Percentiles rank a stretch among this genome's conserved stretches.
These are phyloP conservation scores for Prorops nasuta DNA, from an alignment of 1,140 invertebrate species.

Conservation along the genomic window DNA sequence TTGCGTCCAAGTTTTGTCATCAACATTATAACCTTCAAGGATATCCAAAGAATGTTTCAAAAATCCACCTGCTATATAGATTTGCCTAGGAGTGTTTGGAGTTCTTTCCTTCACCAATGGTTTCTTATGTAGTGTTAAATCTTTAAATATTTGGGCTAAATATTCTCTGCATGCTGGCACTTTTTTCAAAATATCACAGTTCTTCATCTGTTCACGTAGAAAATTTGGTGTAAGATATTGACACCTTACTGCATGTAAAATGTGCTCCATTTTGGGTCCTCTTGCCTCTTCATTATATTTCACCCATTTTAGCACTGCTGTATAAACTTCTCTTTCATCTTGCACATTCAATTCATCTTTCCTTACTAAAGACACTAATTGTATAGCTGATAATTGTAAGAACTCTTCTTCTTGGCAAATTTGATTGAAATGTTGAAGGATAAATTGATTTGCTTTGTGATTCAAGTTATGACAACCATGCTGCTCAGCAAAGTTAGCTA, in stretches of 20 bases:
- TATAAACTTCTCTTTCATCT: constrained; percentile 88
- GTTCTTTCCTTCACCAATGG: constrained; percentile 77
- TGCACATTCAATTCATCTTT: constrained; percentile 88
- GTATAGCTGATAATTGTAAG: constrained; percentile 74
- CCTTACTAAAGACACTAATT: constrained; percentile 76
- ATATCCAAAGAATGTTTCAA: constrained; percentile 80
- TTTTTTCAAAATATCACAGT: constrained; percentile 84
- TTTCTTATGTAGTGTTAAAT: constrained; percentile 79
- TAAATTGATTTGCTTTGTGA: constrained; percentile 84
- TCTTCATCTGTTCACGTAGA: constrained; percentile 84
- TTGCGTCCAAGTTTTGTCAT: constrained; percentile 79
- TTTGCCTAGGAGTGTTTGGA: constrained; percentile 81
- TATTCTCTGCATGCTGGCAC: constrained; percentile 86
- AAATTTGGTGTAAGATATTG: constrained; percentile 90
- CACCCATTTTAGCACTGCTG: constrained; percentile 88
- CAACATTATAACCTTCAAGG: constrained; percentile 83
- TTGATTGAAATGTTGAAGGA: constrained; percentile 86
- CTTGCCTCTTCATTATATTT: constrained; percentile 82
- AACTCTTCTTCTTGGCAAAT: constrained; percentile 91
- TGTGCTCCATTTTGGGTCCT: constrained; percentile 80
- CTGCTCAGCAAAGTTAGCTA: constrained; percentile 88
- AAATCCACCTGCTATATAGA: constrained; percentile 89
- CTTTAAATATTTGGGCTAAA: constrained; percentile 85
- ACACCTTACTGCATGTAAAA: constrained; percentile 83
- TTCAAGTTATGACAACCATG: constrained; percentile 82